Conservation (phyloP, 2,113 vertebrate species). For the Ellobius talpinus region DNA sequence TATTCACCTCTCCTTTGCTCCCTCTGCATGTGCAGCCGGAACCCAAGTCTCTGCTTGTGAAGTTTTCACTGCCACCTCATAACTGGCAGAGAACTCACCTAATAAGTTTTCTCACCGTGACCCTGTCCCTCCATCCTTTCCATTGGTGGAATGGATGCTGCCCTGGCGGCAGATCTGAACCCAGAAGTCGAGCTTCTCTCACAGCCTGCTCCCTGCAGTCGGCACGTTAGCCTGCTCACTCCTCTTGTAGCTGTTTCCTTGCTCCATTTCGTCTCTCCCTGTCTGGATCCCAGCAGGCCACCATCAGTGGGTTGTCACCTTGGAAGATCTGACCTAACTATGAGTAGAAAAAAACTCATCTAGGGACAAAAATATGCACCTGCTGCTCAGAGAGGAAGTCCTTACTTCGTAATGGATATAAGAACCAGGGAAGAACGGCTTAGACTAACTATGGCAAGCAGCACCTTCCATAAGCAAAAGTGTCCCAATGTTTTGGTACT, state of each 20-base stretch:
- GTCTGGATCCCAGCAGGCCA: not conserved
- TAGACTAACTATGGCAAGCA: not conserved
- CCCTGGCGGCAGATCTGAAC: not conserved
- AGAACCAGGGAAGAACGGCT: not conserved
- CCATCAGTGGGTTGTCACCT: not conserved
- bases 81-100: not conserved
- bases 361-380: not conserved
- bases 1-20: not conserved
- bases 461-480: not conserved
- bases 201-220: not conserved
- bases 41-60: not conserved
- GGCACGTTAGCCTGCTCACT: not conserved
- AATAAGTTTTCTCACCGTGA: not conserved
- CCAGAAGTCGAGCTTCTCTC: not conserved
- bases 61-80: not conserved
- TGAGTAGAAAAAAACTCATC: not conserved
- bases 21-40: not conserved
- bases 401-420: not conserved
- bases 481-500: not conserved
- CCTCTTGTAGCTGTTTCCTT: not conserved
- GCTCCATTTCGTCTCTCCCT: not conserved
- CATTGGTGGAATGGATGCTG: rapidly evolving
- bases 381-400: not conserved
- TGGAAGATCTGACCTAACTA: not conserved
- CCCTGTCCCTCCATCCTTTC: not conserved